These are phyloP conservation scores for Drosophila micromelanica DNA, from an alignment of 1,140 invertebrate species.

Conservation along the genomic window DNA sequence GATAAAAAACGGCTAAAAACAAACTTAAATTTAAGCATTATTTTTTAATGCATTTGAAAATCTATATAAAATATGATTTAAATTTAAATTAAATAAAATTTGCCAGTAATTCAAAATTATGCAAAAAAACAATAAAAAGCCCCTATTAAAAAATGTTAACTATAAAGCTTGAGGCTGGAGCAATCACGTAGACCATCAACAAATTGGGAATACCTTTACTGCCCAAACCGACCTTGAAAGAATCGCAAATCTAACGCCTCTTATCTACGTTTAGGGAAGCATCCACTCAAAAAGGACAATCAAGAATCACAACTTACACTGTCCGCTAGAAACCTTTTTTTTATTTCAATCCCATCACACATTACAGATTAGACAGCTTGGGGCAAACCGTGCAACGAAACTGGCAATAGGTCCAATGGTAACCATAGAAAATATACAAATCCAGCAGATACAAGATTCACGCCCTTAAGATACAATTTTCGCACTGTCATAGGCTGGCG, in stretches of 20 bases:
- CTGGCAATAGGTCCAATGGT: constrained; percentile 10
- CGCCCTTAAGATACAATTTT: constrained; percentile 71
- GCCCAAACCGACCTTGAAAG: neutral
- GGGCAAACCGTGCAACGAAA: neutral
- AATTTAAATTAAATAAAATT: neutral
- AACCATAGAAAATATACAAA: constrained; percentile 52
- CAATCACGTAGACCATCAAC: neutral
- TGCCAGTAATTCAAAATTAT: no score
- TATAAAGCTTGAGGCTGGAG: no score
- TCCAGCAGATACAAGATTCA: constrained; percentile 53
- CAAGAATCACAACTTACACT: neutral
- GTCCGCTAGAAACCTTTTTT: neutral
- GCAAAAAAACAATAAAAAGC: no score
- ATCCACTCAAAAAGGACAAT: neutral
- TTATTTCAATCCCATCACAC: neutral
- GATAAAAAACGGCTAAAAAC: constrained; percentile 37
- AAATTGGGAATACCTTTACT: neutral
- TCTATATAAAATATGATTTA: constrained; percentile 3
- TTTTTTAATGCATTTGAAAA: neutral
- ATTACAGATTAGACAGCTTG: neutral
- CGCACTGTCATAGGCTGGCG: constrained; percentile 64
- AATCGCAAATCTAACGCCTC: neutral
- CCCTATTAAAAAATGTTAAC: no score
- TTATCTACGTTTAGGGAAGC: neutral
- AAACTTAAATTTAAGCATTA: neutral